Percentiles rank a stretch among this genome's conserved stretches.
Evolutionary conservation across 2,113 vertebrate species (phyloP).

Genomic region (Athene cunicularia): DNA sequence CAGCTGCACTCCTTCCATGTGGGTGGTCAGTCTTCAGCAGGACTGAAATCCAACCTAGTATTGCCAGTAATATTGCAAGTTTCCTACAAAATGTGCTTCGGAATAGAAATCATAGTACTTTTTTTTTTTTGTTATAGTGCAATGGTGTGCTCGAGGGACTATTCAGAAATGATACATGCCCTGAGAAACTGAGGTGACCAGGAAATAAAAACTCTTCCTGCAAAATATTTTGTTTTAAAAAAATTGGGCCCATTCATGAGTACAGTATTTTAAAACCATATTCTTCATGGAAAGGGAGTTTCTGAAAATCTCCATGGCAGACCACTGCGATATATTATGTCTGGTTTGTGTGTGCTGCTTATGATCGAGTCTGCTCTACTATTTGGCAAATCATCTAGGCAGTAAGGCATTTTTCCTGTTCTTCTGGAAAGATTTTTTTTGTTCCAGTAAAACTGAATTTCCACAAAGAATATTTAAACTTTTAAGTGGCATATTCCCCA

Average conservation of each 20-base stretch:
- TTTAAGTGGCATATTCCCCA: not conserved
- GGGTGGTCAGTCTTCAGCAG: not conserved
- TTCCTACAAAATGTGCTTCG: not conserved
- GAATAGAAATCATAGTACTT: not conserved
- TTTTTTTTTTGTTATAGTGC: not conserved
- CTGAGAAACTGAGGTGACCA: not conserved
- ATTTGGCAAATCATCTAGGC: not conserved
- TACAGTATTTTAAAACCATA: not conserved
- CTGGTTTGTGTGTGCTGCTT: not conserved
- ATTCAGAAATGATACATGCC: not conserved
- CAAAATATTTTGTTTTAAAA: not conserved
- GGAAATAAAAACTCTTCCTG: not conserved
- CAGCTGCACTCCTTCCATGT: accelerated
- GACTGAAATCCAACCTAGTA: not conserved
- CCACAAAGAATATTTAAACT: not conserved
- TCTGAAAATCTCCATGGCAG: not conserved
- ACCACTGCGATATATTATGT: not conserved
- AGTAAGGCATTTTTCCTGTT: not conserved
- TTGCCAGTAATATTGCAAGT: not conserved
- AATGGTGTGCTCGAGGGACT: not conserved
- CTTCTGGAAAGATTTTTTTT: not conserved
- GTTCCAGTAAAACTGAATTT: not conserved
- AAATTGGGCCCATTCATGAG: not conserved
- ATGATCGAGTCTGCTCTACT: not conserved
- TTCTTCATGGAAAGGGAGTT: not conserved